A percentile compares a stretch with the other conserved stretches of the same genome.
Evolutionary conservation across 2,113 vertebrate species (phyloP).

Genomic region (Murina feae): DNA sequence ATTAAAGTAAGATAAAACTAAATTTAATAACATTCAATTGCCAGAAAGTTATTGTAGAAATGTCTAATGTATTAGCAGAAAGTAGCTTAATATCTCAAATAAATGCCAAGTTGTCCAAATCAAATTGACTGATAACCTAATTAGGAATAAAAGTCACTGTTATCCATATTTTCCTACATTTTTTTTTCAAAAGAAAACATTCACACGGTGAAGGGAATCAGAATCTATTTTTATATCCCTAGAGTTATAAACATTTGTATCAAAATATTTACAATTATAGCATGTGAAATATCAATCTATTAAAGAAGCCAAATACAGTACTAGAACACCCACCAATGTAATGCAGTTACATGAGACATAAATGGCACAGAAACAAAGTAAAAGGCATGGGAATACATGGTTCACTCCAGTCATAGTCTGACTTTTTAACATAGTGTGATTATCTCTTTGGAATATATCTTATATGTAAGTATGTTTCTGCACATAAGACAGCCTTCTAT

Average conservation of each 20-base stretch:
- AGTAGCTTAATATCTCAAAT: slow-evolving; percentile 10
- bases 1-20: slow-evolving; percentile 39
- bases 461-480: slow-evolving; percentile 22
- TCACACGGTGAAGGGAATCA: slow-evolving; percentile 75
- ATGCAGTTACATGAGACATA: slow-evolving; percentile 75
- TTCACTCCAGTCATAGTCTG: slow-evolving; percentile 58
- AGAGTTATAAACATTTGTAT: slow-evolving; percentile 84
- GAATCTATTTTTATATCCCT: slow-evolving; percentile 82
- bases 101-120: slow-evolving; percentile 46
- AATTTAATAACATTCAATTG: slow-evolving; percentile 19
- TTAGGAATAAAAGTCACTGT: background rate
- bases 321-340: slow-evolving; percentile 76
- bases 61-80: slow-evolving; percentile 2
- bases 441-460: slow-evolving; percentile 54
- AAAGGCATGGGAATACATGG: slow-evolving; percentile 71
- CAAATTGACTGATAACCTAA: slow-evolving; percentile 13
- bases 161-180: background rate
- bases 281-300: slow-evolving; percentile 79
- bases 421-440: slow-evolving; percentile 56
- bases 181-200: slow-evolving; percentile 32
- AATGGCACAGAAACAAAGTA: slow-evolving; percentile 76
- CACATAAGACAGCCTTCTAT: background rate
- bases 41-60: slow-evolving; percentile 42
- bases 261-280: slow-evolving; percentile 87
- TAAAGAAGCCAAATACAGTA: slow-evolving; percentile 83